Percentiles rank a stretch among this genome's conserved stretches.
These are phyloP conservation scores for Rynchops niger DNA, from an alignment of 2,113 vertebrate genomes.

Conservation along the genomic window DNA sequence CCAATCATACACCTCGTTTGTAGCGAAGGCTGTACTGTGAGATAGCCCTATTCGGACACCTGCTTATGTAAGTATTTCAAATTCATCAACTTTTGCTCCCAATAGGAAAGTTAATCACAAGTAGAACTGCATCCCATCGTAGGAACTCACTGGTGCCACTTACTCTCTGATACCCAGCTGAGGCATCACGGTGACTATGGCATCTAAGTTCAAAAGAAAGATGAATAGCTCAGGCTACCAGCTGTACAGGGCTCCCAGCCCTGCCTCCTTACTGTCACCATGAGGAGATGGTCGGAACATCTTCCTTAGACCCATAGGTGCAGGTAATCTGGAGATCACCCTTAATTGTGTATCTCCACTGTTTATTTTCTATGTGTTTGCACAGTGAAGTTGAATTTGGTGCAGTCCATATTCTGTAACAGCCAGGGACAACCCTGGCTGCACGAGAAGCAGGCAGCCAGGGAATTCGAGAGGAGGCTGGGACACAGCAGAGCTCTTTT, in stretches of 20 bases:
- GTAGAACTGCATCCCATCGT: background rate
- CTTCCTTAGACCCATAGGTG: background rate
- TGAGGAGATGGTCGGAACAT: background rate
- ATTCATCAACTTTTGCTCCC: background rate
- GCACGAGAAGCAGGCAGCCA: background rate
- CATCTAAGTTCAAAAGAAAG: background rate
- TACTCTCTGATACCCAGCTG: background rate
- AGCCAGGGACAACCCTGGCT: background rate
- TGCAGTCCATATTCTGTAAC: background rate
- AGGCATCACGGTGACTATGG: fast-evolving
- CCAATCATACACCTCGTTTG: fast-evolving
- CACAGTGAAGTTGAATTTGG: background rate
- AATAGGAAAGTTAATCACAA: background rate
- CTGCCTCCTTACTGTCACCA: background rate
- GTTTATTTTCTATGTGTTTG: background rate
- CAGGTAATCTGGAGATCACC: background rate
- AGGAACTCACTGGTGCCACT: background rate
- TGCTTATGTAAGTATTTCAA: background rate
- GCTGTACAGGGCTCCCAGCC: background rate
- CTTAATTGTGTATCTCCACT: background rate
- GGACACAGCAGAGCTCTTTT: background rate
- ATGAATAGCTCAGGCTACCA: background rate
- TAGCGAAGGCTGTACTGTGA: background rate
- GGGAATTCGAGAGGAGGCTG: background rate
- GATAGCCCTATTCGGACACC: background rate